Evolutionary conservation across 2,113 vertebrate species (phyloP), one percentile per base, ranked within the genome.

Genomic region (Diphyllodes magnificus): DNA sequence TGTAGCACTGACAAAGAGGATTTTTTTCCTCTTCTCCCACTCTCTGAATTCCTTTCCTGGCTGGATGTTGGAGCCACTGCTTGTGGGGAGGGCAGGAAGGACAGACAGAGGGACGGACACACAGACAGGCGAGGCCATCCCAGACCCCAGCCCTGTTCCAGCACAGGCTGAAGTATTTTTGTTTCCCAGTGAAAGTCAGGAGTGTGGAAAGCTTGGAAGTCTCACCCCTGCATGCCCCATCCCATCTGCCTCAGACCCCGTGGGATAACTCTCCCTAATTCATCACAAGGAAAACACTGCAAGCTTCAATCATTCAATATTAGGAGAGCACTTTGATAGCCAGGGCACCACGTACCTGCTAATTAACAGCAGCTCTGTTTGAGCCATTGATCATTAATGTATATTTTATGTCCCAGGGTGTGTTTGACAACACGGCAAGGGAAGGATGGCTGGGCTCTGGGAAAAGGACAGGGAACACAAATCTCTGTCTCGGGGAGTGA

Each of bases 161-260:
- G 18, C 3, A 6, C n/a, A 5, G n/a, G 8, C 15, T 20, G 13
- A 0, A 0, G 10, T 3, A 3, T 13, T 59, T 86, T 18, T 53
- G 8, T n/a, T 49, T 31, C 80, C 57, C 22, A 14, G 5, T 17
- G 18, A 2, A 39, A 56, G 8, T 20, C 51, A 22, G 10, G 37
- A 50, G 35, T 2, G 25, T 21, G 37, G 53, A 9, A 20, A 25
- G 6, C 15, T 14, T 20, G 60, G 93, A 25, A n/a, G 24, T 7
- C 0, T 1, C 33, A 0, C 7, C 35, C 18, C 53, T 68, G 19
- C 3, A 0, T n/a, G 42, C 25, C 79, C 79, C 16, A 1, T n/a
- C 53, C 42, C 75, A 6, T 18, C 49, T 39, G 42, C 60, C 70
- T 24, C 69, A 15, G 25, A 8, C 24, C 78, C 80, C 30, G 39